Base-by-base conservation (phyloP, 2,888 invertebrate genomes). In the Tipula helvola region DNA sequence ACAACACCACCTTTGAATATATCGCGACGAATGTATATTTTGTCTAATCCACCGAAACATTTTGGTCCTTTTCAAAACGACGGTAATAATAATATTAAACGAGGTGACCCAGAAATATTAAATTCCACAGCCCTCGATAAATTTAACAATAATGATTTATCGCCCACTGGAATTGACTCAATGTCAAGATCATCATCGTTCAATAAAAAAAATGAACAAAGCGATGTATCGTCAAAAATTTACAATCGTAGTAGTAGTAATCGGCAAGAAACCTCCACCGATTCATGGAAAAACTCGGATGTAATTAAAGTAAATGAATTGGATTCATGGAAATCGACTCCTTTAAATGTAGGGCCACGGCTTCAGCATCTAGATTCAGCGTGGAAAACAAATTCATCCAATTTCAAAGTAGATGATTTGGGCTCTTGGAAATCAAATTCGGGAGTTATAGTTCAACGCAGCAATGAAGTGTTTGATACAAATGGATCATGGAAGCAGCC, bases 1-100 rank as follows among this genome's bases (percentile, higher is more conserved):
- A 91, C 91, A 3, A 91, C 89, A 39, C 94, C 94, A 0, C 93
- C 93, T 0, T 89, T 94, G 28, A 93, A 94, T 89, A 92, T 94
- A 0, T 93, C 94, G 88, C 92, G 93, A 86, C 93, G 92, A 87
- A 92, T 94, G 90, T 93, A 90, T 87, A 91, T 91, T 86, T 88
- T 91, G 0, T 91, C 90, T 5, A 91, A 91, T 90, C 91, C 91
- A 5, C 91, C 91, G 18, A 91, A 57, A 86, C 18, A 44, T 36
- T 57, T 57, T 18, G n/a, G 12, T 42, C 2, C 39, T 0, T 39
- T 39, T 84, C 84, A 84, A 41, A 39, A 42, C 12, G 85, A 85
- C 13, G 44, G 18, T 2, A 85, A 85, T 16, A 71, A 71, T 71
- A 71, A 71, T 71, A 71, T 71, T 71, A 71, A 71, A 71, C 71